Percentiles rank a stretch among this genome's conserved stretches.
Evolutionary conservation across 2,797 vertebrate species (phyloP).

Genomic region (Hozukius guyotensis): DNA sequence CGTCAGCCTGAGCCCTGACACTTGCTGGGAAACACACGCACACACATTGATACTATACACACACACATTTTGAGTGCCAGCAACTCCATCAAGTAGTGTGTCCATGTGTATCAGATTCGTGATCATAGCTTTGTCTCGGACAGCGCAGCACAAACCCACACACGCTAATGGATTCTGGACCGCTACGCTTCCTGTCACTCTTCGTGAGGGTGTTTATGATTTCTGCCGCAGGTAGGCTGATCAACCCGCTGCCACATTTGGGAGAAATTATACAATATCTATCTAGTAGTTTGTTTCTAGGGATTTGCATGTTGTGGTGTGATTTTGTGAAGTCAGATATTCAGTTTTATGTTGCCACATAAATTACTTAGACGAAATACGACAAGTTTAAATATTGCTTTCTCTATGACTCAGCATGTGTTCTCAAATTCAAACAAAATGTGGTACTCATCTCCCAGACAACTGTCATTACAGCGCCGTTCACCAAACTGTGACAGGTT

Average conservation of each 20-base stretch:
- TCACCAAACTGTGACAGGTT: background rate
- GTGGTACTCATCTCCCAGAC: background rate
- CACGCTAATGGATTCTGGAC: slow-evolving; percentile 66
- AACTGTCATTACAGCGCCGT: background rate
- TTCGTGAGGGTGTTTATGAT: slow-evolving; percentile 51
- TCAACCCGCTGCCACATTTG: background rate
- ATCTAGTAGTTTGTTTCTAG: background rate
- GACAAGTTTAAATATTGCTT: background rate
- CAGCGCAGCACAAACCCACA: slow-evolving; percentile 7
- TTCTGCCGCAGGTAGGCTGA: slow-evolving; percentile 64
- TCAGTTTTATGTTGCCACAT: background rate
- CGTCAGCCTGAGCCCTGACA: slow-evolving; percentile 7
- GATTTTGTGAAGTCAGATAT: background rate
- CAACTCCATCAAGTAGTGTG: slow-evolving; percentile 16
- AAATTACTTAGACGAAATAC: background rate
- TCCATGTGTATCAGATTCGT: slow-evolving; percentile 31
- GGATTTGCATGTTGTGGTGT: slow-evolving; percentile 5
- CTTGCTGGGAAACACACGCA: slow-evolving; percentile 51
- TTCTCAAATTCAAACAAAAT: background rate
- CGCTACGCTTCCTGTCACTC: slow-evolving; percentile 20
- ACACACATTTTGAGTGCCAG: slow-evolving; percentile 21
- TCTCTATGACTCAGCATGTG: background rate
- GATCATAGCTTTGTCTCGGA: slow-evolving; percentile 36
- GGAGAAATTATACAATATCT: background rate
- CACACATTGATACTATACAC: slow-evolving; percentile 23